Base-by-base conservation (phyloP, 2,113 vertebrate species). In the Cryptotis parvus region DNA sequence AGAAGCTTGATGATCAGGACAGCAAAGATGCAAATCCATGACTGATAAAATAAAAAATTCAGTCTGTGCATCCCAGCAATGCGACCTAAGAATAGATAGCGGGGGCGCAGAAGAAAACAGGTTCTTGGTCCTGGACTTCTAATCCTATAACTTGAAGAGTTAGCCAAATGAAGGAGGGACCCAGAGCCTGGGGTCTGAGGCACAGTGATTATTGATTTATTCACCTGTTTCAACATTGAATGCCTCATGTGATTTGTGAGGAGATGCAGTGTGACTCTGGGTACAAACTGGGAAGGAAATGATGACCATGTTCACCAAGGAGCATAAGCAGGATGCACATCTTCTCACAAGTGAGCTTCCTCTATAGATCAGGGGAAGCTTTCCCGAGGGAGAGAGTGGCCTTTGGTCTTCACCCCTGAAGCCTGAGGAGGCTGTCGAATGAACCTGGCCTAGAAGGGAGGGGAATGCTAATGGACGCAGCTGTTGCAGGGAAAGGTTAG, bases 1-100 rank as follows among this genome's bases (percentile, higher is more conserved):
- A 79, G 41, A 80, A 31, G 33, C 14, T 9, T 70, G 61, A 49
- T 89, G 69, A 79, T 14, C 29, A 43, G 72, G 31, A 43, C 35
- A 49, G 41, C 27, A 65, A 20, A 87, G 41, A 69, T 45, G 29
- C n/a, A 77, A 15, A 4, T 18, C 7, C 18, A 29, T 14, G 2
- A 58, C 20, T 91, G 58, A 83, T 52, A 69, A n/a, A n/a, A n/a
- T n/a, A n/a, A 61, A n/a, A n/a, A 73, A 81, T 78, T 86, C 27
- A 63, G 2, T 72, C 20, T 24, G 49, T 68, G 35, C 31, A 65
- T n/a, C 35, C 93, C 49, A 14, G 43, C 35, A 52, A 26, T 24
- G 49, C 41, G 4, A 90, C 26, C 55, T 76, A 41, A 90, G 63
- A 65, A 70, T 20, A 43, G n/a, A n/a, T 27, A n/a, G 15, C 18